Base-by-base conservation (phyloP, 2,888 invertebrate species). In the Andricus curvator region DNA sequence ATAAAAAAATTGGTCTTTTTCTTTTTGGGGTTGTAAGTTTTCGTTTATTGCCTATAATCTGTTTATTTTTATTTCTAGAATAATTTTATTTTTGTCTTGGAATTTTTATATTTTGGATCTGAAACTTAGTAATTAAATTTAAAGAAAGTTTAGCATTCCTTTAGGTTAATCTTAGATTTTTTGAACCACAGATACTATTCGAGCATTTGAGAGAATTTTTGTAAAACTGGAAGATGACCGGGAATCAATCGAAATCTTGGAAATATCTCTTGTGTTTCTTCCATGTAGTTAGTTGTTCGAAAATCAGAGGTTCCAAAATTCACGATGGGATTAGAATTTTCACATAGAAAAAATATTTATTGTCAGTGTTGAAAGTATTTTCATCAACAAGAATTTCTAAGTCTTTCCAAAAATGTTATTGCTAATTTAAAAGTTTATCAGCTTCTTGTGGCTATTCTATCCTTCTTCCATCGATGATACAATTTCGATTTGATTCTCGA, bases 381-480 rank as follows among this genome's bases (percentile, higher is more conserved):
- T 70, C 25, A 25, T 25, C 2, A 48, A 70, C 25, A 29, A 29
- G 51, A 74, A 29, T 74, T 74, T 70, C 25, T 29, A 70, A 44
- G 74, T 74, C 74, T 74, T 74, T 56, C 74, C 74, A 74, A 74
- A 33, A 74, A 29, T 74, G 74, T 74, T 74, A 74, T 74, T 17
- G 74, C 74, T 74, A 74, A 56, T 74, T 74, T 74, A 56, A 70
- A 74, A 74, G 74, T 74, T 74, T 74, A 74, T 74, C 20, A 51
- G 20, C 9, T 56, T 74, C 51, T 29, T n/a, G 56, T 33, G 56
- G 29, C 20, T 48, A 70, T 70, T 70, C 48, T 74, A 20, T 56
- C 11, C 51, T 33, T 33, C n/a, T 56, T 51, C 56, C 51, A 56
- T 74, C 51, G 74, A 56, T 29, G n/a, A 33, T 51, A 17, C 33